Conservation (phyloP, 2,113 vertebrate genomes). For the Amblyornis subalaris region DNA sequence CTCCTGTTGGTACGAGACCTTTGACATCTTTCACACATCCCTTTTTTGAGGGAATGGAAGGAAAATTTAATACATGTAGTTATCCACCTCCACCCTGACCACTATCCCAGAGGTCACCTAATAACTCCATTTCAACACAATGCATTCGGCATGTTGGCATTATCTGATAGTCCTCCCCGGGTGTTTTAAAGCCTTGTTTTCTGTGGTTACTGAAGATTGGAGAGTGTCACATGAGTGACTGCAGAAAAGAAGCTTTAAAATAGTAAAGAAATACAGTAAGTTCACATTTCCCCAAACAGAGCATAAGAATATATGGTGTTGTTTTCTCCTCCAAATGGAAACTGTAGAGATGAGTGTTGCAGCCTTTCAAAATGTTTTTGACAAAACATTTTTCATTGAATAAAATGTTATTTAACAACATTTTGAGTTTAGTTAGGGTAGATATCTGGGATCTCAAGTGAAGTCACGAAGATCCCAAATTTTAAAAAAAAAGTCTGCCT, state of each 20-base stretch:
- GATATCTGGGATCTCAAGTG: not conserved
- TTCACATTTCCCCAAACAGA: not conserved
- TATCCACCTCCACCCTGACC: not conserved
- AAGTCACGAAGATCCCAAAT: not conserved
- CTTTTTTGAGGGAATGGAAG: not conserved
- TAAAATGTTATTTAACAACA: not conserved
- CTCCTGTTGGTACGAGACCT: not conserved
- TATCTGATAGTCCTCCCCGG: not conserved
- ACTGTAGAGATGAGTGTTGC: not conserved
- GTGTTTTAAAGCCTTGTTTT: not conserved
- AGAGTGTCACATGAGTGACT: not conserved
- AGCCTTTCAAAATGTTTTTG: not conserved
- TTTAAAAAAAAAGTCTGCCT: not conserved
- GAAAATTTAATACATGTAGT: not conserved
- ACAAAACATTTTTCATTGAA: not conserved
- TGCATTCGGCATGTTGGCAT: rapidly evolving
- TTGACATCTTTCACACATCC: not conserved
- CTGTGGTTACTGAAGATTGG: not conserved
- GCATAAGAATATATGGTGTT: not conserved
- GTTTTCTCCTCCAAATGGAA: not conserved
- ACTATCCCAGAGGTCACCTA: not conserved
- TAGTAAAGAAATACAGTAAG: not conserved
- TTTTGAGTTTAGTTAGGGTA: not conserved
- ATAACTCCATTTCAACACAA: not conserved
- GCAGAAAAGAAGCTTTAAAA: not conserved